Conservation (phyloP, 2,888 invertebrate genomes). For the Gryllus longicercus region DNA sequence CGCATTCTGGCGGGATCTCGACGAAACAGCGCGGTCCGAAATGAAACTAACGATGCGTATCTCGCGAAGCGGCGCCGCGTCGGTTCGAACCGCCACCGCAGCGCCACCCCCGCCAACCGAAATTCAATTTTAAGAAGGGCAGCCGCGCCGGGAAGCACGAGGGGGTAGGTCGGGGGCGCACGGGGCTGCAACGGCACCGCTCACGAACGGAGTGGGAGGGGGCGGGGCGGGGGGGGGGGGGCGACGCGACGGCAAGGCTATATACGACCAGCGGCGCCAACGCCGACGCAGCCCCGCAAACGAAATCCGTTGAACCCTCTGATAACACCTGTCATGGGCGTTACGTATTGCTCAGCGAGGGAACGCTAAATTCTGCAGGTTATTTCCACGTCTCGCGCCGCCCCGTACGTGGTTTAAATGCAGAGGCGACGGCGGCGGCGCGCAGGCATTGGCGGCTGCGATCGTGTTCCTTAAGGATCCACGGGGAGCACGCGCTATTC, state of each 20-base stretch:
- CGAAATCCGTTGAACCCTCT: conserved; percentile 17
- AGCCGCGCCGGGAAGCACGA: background rate
- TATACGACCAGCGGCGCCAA: background rate
- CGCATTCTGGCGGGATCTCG: too few species aligned
- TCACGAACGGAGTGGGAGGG: background rate
- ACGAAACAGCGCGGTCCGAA: too few species aligned
- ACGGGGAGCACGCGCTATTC: too few species aligned
- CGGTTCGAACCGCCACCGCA: too few species aligned
- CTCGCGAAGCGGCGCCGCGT: too few species aligned
- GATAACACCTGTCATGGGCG: conserved; percentile 17
- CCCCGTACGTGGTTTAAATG: conserved; percentile 17
- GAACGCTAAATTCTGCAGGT: conserved; percentile 17
- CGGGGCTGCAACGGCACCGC: background rate
- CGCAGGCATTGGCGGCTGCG: background rate
- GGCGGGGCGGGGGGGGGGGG: background rate
- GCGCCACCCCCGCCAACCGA: background rate
- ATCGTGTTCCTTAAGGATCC: background rate
- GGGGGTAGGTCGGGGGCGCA: background rate
- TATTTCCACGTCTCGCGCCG: conserved; percentile 17
- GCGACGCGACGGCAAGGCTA: background rate
- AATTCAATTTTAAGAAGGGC: conserved; percentile 9
- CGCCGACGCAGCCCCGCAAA: background rate
- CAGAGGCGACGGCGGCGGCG: background rate
- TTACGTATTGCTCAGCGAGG: conserved; percentile 17
- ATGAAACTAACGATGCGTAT: too few species aligned